Evolutionary conservation across 1,140 invertebrate genomes (phyloP), one percentile per base, ranked within the genome.

Genomic region (Pseudobourletiella spinata): DNA sequence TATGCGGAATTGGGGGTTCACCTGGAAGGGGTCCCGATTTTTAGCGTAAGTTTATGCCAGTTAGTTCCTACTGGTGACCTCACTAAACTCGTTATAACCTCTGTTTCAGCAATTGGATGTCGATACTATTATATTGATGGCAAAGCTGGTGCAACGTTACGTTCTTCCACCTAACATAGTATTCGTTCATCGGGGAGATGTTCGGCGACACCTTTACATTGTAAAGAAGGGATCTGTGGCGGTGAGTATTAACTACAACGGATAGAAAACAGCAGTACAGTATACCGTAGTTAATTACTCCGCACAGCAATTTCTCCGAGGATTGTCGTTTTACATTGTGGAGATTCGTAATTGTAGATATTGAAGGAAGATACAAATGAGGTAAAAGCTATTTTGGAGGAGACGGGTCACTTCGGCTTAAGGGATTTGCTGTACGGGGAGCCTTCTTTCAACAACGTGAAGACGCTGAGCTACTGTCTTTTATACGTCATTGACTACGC

Each of bases 341-440:
- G n/a, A n/a, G n/a, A n/a, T n/a, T n/a, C n/a, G n/a, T n/a, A n/a
- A n/a, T n/a, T n/a, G n/a, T n/a, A n/a, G n/a, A n/a, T n/a, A n/a
- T n/a, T n/a, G n/a, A n/a, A n/a, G n/a, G n/a, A n/a, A n/a, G n/a
- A 57, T 11, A 39, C 11, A 39, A 39, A 39, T 11, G 54, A 35
- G 18, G 11, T 42, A 11, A 58, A 42, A 22, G 18, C 43, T 15
- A 59, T 64, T 28, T n/a, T 64, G 18, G 56, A 55, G n/a, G 11
- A 42, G 11, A 61, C 61, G 18, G 60, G 26, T 22, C 59, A 65
- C 56, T 65, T 68, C 26, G 67, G 67, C 3, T 51, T 68, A 48
- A 22, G 61, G 11, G 67, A 68, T 43, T 48, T 68, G 29, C 35
- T 68, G 3, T 68, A 63, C 29, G 63, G 60, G n/a, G 67, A 65